Conservation (phyloP, 2,888 invertebrate species). For the Hydroisotoma schaefferi region DNA sequence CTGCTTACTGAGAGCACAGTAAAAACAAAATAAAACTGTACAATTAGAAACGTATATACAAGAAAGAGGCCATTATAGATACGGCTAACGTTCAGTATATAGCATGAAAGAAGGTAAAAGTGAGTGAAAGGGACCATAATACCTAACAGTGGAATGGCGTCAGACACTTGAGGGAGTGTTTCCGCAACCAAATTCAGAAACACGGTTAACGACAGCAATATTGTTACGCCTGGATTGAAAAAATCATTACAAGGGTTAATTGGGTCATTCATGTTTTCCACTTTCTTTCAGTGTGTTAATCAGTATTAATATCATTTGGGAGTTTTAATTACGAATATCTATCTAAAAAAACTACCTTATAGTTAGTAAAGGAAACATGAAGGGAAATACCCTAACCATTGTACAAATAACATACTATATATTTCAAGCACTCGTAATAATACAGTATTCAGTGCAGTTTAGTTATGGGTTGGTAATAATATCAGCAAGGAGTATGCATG, state of each 20-base stretch:
- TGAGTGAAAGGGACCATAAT: constrained; percentile 35
- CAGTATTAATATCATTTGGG: not conserved
- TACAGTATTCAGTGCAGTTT: too few species aligned
- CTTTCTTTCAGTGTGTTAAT: too few species aligned
- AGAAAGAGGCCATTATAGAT: not conserved
- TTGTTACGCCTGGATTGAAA: constrained; percentile 83
- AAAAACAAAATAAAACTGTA: too few species aligned
- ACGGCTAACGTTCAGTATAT: not conserved
- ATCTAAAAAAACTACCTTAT: too few species aligned
- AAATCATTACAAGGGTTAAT: constrained; percentile 14
- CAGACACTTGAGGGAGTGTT: constrained; percentile 95
- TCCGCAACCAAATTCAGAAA: constrained; percentile 99
- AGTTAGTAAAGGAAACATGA: too few species aligned
- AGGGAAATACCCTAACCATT: too few species aligned
- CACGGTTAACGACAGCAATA: constrained; percentile 98
- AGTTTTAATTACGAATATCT: not conserved
- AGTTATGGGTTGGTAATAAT: too few species aligned
- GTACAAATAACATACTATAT: too few species aligned
- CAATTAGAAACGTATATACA: not conserved
- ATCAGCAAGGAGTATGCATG: too few species aligned
- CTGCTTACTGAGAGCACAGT: too few species aligned
- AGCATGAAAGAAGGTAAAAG: constrained; percentile 2
- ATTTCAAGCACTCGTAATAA: too few species aligned
- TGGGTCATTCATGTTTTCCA: not conserved
- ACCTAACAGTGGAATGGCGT: constrained; percentile 64